Conservation (phyloP, 2,113 vertebrate genomes). For the Passer domesticus region DNA sequence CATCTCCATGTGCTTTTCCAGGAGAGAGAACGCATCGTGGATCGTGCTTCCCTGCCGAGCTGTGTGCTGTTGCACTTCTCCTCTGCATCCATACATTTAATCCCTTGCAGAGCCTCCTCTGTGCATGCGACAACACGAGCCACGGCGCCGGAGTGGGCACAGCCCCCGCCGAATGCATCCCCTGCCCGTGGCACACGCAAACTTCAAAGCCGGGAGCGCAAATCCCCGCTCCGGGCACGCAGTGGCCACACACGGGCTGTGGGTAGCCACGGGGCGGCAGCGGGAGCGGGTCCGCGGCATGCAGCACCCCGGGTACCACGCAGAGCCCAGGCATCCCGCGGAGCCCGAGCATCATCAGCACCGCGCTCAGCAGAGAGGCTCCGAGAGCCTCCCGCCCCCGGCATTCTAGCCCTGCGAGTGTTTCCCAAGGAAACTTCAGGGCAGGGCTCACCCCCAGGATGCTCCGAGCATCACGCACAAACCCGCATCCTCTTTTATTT, state of each 20-base stretch:
- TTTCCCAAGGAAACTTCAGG: neutral
- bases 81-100: neutral
- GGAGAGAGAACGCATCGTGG: fast-evolving
- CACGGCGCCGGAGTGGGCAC: fast-evolving
- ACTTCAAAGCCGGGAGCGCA: neutral
- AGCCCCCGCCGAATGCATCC: neutral
- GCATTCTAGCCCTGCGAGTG: neutral
- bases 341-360: neutral
- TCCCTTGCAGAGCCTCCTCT: neutral
- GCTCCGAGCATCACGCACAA: neutral
- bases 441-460: neutral
- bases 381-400: neutral
- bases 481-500: neutral
- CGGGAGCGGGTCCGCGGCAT: fast-evolving
- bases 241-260: fast-evolving
- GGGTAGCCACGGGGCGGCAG: fast-evolving
- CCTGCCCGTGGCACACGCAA: fast-evolving
- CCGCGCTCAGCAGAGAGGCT: neutral
- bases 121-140: neutral
- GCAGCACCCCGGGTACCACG: neutral
- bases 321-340: neutral
- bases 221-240: fast-evolving
- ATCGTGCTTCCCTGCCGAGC: neutral
- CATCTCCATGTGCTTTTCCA: neutral
- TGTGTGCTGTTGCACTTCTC: neutral